Evolutionary conservation across 1,140 invertebrate genomes (phyloP).

Genomic region (Drosophila ogumai): DNA sequence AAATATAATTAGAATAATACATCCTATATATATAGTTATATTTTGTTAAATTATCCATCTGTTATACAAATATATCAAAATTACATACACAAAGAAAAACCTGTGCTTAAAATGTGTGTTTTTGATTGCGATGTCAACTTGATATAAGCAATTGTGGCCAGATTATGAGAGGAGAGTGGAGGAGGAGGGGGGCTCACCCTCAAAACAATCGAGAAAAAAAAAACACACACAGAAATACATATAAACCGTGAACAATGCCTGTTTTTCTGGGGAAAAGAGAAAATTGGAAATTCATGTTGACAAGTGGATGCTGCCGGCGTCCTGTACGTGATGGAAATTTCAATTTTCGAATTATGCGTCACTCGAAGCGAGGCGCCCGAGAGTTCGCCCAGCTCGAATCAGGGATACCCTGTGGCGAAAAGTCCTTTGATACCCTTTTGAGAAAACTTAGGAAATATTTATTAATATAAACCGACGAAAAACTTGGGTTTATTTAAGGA

Average conservation of each 20-base stretch:
- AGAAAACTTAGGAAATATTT: neutral
- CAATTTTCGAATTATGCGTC: slow-evolving; percentile 70
- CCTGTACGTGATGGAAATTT: slow-evolving; percentile 75
- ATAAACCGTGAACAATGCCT: slow-evolving; percentile 32
- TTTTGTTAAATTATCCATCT: no score
- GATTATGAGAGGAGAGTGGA: slow-evolving; percentile 16
- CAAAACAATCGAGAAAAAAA: neutral
- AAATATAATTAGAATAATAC: neutral
- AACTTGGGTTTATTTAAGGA: neutral
- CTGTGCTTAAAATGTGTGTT: slow-evolving; percentile 6
- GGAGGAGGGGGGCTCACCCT: neutral
- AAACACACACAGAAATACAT: slow-evolving; percentile 1
- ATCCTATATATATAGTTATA: no score
- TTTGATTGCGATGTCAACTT: slow-evolving; percentile 27
- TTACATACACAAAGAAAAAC: neutral
- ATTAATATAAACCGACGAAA: no score
- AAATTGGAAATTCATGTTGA: slow-evolving; percentile 82
- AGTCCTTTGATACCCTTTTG: neutral
- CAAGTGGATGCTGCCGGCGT: slow-evolving; percentile 67
- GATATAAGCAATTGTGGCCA: slow-evolving; percentile 38
- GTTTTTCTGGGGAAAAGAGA: slow-evolving; percentile 34
- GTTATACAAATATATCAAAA: neutral
- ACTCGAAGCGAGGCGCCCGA: neutral
- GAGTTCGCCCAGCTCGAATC: neutral
- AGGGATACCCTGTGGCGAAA: slow-evolving; percentile 23